phyloP scores from a whole-genome alignment of 1,140 invertebrate genomes.

The Pogonomyrmex californicus region DNA sequence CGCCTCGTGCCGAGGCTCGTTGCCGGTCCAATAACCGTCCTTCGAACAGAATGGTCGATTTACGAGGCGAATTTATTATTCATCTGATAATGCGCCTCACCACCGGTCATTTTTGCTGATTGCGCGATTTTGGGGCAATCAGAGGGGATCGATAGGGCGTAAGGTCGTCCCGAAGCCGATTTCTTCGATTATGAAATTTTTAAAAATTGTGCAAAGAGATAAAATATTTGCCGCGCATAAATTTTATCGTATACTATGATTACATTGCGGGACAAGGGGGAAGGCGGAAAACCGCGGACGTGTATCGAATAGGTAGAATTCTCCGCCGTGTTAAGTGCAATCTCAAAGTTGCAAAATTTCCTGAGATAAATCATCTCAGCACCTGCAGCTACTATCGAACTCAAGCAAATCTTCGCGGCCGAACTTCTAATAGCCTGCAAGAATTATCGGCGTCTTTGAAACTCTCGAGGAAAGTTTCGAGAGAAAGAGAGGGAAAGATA shows the following conservation, averaged over 20 bases:
- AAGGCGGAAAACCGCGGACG: slow-evolving; percentile 5
- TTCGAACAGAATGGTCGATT: neutral
- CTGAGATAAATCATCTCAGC: slow-evolving; percentile 50
- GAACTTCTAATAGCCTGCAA: slow-evolving; percentile 68
- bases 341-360: slow-evolving; percentile 53
- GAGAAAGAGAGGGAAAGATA: slow-evolving; percentile 1
- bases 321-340: slow-evolving; percentile 23
- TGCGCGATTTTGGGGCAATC: neutral
- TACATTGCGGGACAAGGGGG: neutral
- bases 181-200: neutral
- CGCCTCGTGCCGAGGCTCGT: neutral
- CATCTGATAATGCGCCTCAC: slow-evolving; percentile 10
- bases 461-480: slow-evolving; percentile 24
- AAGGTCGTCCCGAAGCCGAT: neutral
- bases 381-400: slow-evolving; percentile 47
- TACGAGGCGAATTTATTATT: slow-evolving; percentile 30
- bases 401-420: slow-evolving; percentile 49
- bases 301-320: slow-evolving; percentile 29
- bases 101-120: slow-evolving; percentile 5
- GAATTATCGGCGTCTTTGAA: slow-evolving; percentile 70
- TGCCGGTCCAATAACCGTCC: slow-evolving; percentile 20
- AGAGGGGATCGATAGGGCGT: neutral
- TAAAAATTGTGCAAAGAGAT: neutral
- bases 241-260: slow-evolving; percentile 9
- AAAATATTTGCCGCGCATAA: neutral